Conservation (phyloP, 2,113 vertebrate species). For the Artemisiospiza belli region DNA sequence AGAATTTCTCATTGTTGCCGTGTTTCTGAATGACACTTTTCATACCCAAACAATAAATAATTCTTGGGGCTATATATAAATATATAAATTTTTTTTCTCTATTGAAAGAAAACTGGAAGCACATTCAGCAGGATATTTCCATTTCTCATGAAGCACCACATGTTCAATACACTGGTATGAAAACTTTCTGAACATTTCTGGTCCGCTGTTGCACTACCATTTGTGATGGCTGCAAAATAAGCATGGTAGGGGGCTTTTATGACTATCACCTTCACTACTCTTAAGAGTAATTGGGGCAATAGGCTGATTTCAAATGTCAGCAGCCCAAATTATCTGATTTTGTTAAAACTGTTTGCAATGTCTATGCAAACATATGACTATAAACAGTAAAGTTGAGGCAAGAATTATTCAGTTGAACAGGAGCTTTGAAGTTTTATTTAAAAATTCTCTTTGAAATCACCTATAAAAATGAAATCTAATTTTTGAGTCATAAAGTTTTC, state of each 20-base stretch:
- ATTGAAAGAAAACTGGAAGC: neutral
- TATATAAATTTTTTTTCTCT: neutral
- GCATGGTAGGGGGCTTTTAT: neutral
- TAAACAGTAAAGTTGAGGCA: neutral
- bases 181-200: neutral
- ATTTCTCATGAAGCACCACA: neutral
- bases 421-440: conserved; percentile 18
- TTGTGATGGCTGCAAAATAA: neutral
- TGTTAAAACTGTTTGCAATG: neutral
- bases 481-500: conserved; percentile 20
- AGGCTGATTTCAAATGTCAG: neutral
- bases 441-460: conserved; percentile 37
- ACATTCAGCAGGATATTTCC: neutral
- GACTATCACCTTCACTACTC: neutral
- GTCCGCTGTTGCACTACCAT: neutral
- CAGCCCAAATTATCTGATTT: neutral
- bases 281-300: neutral
- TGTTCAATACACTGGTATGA: neutral
- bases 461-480: conserved; percentile 7
- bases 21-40: neutral
- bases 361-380: neutral
- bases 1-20: neutral
- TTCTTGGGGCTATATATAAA: neutral
- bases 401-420: neutral
- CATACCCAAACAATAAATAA: neutral